Conservation (phyloP, 30 jellyfish, hydroid and myxozoan species). For the Aurelia aurita region DNA sequence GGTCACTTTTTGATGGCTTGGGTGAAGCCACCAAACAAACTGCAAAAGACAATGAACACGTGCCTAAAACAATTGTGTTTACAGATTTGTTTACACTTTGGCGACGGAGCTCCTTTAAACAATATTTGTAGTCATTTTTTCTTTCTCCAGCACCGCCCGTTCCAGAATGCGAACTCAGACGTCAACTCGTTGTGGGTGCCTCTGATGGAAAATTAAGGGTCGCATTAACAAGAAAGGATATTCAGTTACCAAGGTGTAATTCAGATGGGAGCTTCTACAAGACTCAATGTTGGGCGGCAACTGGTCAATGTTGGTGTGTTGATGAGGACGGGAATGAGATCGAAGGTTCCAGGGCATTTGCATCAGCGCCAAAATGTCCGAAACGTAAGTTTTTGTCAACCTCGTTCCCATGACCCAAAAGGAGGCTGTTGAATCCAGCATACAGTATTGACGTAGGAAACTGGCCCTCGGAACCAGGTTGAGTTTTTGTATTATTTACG, state of each 20-base stretch:
- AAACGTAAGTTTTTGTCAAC: slow-evolving; percentile 53
- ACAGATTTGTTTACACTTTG: too few species aligned
- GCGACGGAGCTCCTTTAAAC: too few species aligned
- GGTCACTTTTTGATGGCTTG: too few species aligned
- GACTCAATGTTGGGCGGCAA: slow-evolving; percentile 73
- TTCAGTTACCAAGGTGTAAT: slow-evolving; percentile 61
- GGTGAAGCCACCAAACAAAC: too few species aligned
- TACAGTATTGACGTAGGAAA: too few species aligned
- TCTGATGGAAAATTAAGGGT: slow-evolving; percentile 6
- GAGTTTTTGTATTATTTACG: too few species aligned
- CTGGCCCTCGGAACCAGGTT: too few species aligned
- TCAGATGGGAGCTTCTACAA: slow-evolving; percentile 57
- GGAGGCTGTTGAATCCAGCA: too few species aligned
- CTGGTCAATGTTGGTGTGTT: slow-evolving; percentile 89
- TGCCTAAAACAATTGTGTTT: too few species aligned
- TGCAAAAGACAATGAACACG: too few species aligned
- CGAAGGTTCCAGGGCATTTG: slow-evolving; percentile 55
- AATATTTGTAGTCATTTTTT: neutral
- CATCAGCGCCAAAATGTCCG: slow-evolving; percentile 69
- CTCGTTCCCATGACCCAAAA: too few species aligned
- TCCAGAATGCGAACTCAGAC: slow-evolving; percentile 68
- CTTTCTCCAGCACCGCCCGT: slow-evolving; percentile 11
- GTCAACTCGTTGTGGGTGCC: slow-evolving; percentile 14
- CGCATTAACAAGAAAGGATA: slow-evolving; percentile 21
- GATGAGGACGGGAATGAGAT: slow-evolving; percentile 90